Conservation (phyloP, 2,113 vertebrate genomes). For the Gambusia holbrooki region DNA sequence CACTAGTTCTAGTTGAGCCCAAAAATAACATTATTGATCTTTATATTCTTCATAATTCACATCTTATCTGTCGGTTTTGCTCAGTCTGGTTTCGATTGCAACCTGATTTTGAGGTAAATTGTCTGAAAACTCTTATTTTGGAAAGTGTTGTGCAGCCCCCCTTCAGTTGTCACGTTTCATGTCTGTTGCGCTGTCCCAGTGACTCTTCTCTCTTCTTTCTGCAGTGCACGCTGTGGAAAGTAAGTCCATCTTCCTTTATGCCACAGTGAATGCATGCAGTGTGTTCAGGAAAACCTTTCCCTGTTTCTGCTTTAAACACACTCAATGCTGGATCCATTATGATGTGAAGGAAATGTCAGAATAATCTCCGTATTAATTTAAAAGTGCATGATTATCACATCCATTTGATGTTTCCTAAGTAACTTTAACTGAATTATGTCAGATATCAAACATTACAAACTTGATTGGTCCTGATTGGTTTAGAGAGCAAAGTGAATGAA, state of each 20-base stretch:
- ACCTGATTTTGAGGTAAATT: background rate
- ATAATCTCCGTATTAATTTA: too few relatives aligned
- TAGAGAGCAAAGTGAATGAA: too few relatives aligned
- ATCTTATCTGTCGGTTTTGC: too few relatives aligned
- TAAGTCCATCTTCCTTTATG: slow-evolving; percentile 83
- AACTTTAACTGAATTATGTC: too few relatives aligned
- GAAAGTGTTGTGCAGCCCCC: slow-evolving; percentile 33
- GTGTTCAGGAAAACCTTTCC: background rate
- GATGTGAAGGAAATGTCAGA: too few relatives aligned
- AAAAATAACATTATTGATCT: background rate
- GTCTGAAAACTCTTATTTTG: background rate
- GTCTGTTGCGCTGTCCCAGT: slow-evolving; percentile 69
- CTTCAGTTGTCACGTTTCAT: slow-evolving; percentile 5
- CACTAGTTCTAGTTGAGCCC: background rate
- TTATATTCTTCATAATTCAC: background rate
- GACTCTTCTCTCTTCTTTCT: slow-evolving; percentile 89
- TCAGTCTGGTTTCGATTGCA: background rate
- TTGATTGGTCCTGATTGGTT: too few relatives aligned
- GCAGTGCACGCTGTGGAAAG: slow-evolving; percentile 96
- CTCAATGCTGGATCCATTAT: too few relatives aligned
- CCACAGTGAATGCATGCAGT: background rate
- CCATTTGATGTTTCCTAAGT: too few relatives aligned
- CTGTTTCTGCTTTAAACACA: background rate
- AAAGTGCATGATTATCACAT: too few relatives aligned
- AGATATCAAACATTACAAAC: too few relatives aligned